Percentiles rank a stretch among this genome's conserved stretches.
These are phyloP conservation scores for Xestoiulus laeticollis DNA, from an alignment of 2,888 invertebrate species.

Conservation along the genomic window DNA sequence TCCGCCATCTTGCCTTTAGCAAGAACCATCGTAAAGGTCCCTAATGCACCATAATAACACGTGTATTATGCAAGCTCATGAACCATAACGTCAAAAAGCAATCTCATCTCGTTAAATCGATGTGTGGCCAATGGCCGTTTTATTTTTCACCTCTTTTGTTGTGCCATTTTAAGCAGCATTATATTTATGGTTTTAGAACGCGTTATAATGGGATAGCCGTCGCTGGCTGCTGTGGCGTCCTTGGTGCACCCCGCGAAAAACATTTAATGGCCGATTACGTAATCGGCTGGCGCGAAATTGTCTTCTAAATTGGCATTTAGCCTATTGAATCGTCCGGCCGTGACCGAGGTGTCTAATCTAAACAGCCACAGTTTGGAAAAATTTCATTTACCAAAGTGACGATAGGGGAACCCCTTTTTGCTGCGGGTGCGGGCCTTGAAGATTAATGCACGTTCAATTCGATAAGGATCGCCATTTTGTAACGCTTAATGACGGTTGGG, in stretches of 20 bases:
- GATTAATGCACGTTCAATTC: not conserved
- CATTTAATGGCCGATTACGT: not conserved
- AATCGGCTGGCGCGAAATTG: not conserved
- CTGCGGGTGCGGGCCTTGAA: not conserved
- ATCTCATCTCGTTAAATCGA: no score
- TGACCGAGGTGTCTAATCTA: conserved; percentile 7
- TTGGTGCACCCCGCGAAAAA: not conserved
- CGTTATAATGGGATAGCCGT: not conserved
- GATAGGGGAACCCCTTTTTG: not conserved
- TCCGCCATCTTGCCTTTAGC: no score
- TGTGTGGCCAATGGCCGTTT: not conserved
- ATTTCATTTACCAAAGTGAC: not conserved
- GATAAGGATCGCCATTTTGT: not conserved
- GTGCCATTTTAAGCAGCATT: not conserved
- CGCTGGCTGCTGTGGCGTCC: not conserved
- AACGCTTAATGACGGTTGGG: not conserved
- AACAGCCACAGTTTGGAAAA: not conserved
- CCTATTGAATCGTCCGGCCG: not conserved
- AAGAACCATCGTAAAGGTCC: no score
- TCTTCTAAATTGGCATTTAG: not conserved
- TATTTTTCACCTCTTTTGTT: not conserved
- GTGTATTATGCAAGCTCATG: no score
- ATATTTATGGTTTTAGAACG: not conserved
- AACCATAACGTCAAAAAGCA: no score
- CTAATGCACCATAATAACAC: no score